Conservation (phyloP, 2,113 vertebrate genomes). For the Melozone crissalis region DNA sequence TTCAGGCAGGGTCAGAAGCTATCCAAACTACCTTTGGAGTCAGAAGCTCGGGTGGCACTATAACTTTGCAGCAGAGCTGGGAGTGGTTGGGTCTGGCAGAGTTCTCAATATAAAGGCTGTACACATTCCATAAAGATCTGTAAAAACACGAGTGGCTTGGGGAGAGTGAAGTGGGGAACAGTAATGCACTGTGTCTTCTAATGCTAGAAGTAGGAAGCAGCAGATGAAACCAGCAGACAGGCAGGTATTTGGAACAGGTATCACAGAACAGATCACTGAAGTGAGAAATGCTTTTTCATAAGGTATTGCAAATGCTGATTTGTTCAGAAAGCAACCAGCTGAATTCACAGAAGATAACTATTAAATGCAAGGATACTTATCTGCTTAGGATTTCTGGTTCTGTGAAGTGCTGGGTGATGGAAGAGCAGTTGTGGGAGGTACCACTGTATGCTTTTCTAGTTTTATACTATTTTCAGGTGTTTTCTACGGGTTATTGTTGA, state of each 20-base stretch:
- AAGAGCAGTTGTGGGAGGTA: background rate
- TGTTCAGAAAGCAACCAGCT: background rate
- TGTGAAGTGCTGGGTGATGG: background rate
- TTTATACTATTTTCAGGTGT: background rate
- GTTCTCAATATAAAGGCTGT: background rate
- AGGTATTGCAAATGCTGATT: background rate
- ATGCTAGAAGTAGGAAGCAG: background rate
- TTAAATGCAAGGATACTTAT: background rate
- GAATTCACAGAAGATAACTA: background rate
- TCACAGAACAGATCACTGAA: background rate
- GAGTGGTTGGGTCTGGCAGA: background rate
- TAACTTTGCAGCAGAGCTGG: background rate
- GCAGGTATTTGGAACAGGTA: background rate
- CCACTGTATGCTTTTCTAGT: background rate
- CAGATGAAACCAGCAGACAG: background rate
- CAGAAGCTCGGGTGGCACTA: background rate
- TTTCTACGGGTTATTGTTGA: background rate
- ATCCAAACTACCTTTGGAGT: background rate
- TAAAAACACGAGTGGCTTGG: background rate
- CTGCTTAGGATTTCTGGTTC: background rate
- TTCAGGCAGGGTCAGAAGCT: background rate
- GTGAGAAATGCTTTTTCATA: background rate
- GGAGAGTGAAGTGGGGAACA: background rate
- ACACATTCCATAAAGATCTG: background rate
- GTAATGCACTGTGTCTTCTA: background rate